A percentile compares a stretch with the other conserved stretches of the same genome.
Evolutionary conservation across 2,113 vertebrate genomes (phyloP).

Genomic region (Taurulus bubalis): DNA sequence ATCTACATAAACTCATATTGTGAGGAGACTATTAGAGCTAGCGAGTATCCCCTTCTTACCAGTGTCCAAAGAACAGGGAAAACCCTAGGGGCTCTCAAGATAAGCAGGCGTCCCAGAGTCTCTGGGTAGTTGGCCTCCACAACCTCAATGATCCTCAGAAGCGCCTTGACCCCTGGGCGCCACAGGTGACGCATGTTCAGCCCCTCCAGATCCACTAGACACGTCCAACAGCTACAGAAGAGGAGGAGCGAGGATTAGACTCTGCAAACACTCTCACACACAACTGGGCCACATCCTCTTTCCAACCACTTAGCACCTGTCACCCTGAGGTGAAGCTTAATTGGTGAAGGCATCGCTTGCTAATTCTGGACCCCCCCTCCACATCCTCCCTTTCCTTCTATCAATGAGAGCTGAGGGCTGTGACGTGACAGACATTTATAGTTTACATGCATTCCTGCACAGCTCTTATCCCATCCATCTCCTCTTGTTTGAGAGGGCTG

Average conservation of each 20-base stretch:
- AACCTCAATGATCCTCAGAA: slow-evolving; percentile 96
- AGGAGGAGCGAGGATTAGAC: slow-evolving; percentile 24
- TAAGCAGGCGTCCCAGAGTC: slow-evolving; percentile 93
- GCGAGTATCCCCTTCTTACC: slow-evolving; percentile 78
- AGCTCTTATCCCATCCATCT: slow-evolving; percentile 38
- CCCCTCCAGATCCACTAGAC: slow-evolving; percentile 95
- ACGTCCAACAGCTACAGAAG: slow-evolving; percentile 90
- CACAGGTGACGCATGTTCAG: slow-evolving; percentile 98
- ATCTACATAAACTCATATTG: background rate
- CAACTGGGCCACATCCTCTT: slow-evolving; percentile 15
- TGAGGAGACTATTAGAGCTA: background rate
- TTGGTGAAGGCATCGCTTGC: slow-evolving; percentile 50
- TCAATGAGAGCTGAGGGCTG: slow-evolving; percentile 8
- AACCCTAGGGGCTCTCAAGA: slow-evolving; percentile 92
- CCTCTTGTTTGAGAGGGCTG: slow-evolving; percentile 47
- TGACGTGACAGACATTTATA: slow-evolving; percentile 39
- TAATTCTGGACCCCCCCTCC: slow-evolving; percentile 41
- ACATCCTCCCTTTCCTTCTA: slow-evolving; percentile 16
- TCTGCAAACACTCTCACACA: background rate
- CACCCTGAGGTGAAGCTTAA: slow-evolving; percentile 49
- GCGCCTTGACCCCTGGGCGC: slow-evolving; percentile 95
- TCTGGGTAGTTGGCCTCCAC: slow-evolving; percentile 98
- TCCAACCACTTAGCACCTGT: slow-evolving; percentile 56
- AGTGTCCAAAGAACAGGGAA: slow-evolving; percentile 97
- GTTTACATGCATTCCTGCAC: slow-evolving; percentile 43